Evolutionary conservation across 2,113 vertebrate species (phyloP), one percentile per base, ranked within the genome.

Genomic region (Pollimyrus isidori): DNA sequence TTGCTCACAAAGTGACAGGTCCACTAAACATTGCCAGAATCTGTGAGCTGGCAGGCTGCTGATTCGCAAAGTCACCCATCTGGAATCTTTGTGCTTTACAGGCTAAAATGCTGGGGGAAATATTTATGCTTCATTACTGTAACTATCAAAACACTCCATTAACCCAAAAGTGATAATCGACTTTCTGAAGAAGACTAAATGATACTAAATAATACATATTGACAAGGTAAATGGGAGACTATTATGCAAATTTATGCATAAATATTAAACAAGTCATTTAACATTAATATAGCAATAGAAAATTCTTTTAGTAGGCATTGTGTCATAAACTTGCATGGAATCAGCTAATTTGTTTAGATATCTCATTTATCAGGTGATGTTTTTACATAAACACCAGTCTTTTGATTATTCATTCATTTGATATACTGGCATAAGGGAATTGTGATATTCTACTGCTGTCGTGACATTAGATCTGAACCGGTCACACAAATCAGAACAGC

Each of bases 181-280:
- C 42, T 84, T 21, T 84, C 82, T 48, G 45, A 84, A 84, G 82
- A 84, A 48, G 46, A 48, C 19, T 84, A 84, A 84, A 84, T 84
- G 82, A 84, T 48, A 84, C 82, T 46, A 48, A 84, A 84, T 84
- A 48, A 84, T 84, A 84, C 42, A 46, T 48, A 84, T 48, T 84
- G 39, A 84, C 82, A 84, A 46, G 39, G 82, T 84, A 84, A 84
- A 84, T 84, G 82, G 21, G 45, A 84, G 42, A 84, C 82, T 84
- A 46, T 84, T 84, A 84, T 84, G 82, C 82, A 84, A 84, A 84
- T 84, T 21, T 84, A 48, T 48, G 45, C 21, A 84, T 84, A 46
- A 84, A 48, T 84, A 84, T 84, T 84, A 48, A 84, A 84, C 45
- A 84, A 84, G 82, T 84, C 21, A 84, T 84, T 56, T 84, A 84